These are phyloP conservation scores for Hipposideros larvatus DNA, from an alignment of 2,797 vertebrate genomes.

Conservation along the genomic window DNA sequence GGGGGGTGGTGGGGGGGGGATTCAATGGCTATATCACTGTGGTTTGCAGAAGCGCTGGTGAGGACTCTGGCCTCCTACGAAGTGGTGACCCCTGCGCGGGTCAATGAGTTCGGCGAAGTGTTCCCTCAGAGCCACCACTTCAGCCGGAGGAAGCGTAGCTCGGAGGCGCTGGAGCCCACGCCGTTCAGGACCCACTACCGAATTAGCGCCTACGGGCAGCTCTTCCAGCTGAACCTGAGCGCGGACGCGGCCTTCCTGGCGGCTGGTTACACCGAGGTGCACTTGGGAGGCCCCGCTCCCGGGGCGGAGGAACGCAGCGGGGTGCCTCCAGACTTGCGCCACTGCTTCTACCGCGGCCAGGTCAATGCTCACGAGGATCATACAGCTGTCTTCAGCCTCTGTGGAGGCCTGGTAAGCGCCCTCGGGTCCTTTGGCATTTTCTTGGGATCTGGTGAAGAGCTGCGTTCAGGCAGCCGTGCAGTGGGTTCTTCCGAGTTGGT, in stretches of 20 bases:
- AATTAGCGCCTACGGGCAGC: constrained; percentile 94
- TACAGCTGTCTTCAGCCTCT: constrained; percentile 95
- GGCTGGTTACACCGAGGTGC: constrained; percentile 92
- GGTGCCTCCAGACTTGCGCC: constrained; percentile 90
- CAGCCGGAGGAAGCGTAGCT: constrained; percentile 92
- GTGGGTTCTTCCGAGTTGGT: background rate
- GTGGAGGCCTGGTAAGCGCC: constrained; percentile 96
- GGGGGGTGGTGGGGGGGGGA: background rate
- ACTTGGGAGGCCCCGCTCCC: constrained; percentile 88
- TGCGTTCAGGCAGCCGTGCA: background rate
- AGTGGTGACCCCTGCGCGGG: constrained; percentile 94
- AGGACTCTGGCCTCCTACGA: constrained; percentile 95
- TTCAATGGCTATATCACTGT: background rate
- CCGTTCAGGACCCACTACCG: constrained; percentile 92
- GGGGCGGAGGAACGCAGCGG: background rate
- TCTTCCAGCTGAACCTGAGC: constrained; percentile 95
- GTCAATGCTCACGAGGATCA: constrained; percentile 92
- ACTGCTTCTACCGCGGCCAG: constrained; percentile 97
- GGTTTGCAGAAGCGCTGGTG: constrained; percentile 93
- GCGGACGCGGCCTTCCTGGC: constrained; percentile 94
- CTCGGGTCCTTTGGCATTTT: background rate
- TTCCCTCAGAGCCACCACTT: constrained; percentile 90
- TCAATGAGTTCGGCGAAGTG: constrained; percentile 95
- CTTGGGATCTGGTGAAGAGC: background rate
- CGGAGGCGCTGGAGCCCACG: constrained; percentile 85